A percentile compares a stretch with the other conserved stretches of the same genome.
These are phyloP conservation scores for Copidosoma floridanum DNA, from an alignment of 1,140 invertebrate genomes.

Conservation along the genomic window DNA sequence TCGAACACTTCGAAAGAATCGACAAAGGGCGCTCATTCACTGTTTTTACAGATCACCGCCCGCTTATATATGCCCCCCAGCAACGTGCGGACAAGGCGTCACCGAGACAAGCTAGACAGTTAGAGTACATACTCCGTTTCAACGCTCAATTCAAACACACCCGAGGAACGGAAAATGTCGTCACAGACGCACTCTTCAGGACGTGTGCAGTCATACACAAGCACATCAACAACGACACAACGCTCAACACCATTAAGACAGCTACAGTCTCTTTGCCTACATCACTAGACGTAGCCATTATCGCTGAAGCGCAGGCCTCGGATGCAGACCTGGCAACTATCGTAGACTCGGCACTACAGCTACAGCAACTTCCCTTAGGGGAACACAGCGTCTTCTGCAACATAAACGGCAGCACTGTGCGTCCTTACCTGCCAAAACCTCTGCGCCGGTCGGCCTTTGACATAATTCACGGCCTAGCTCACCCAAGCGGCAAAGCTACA, in stretches of 20 bases:
- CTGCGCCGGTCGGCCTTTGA: constrained; percentile 10
- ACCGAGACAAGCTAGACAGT: neutral
- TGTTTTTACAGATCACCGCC: neutral
- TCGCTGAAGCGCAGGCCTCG: neutral
- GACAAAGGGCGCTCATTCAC: neutral
- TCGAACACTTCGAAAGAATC: neutral
- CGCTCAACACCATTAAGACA: no score
- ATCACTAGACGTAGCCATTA: neutral
- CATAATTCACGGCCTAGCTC: constrained; percentile 1
- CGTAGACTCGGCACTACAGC: constrained; percentile 42
- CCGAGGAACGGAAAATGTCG: neutral
- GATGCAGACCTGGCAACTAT: constrained; percentile 29
- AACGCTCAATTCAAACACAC: neutral
- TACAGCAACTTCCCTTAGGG: constrained; percentile 19
- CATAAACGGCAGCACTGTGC: neutral
- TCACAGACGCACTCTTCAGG: constrained; percentile 18
- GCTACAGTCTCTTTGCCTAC: neutral
- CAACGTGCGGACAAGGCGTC: neutral
- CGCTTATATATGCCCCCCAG: neutral
- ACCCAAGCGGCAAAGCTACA: constrained; percentile 10
- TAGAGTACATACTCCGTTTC: neutral
- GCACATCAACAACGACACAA: no score
- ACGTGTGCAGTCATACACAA: no score
- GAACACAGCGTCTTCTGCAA: no score
- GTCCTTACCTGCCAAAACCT: constrained; percentile 7